Conservation (phyloP, 2,113 vertebrate genomes). For the Phrynosoma blainvillii region DNA sequence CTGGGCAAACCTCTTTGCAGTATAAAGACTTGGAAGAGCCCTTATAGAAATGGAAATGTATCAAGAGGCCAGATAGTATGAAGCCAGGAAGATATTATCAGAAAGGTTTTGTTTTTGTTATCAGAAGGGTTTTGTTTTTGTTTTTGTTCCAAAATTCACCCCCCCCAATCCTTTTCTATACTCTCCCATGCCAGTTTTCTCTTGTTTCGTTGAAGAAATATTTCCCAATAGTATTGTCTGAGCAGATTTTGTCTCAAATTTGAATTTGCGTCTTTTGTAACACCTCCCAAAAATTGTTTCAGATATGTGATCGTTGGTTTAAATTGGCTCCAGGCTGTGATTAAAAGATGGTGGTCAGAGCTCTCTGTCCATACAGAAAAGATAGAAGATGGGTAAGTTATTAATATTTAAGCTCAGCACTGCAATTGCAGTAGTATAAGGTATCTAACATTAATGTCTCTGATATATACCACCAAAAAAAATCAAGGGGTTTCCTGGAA, state of each 20-base stretch:
- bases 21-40: too few species aligned
- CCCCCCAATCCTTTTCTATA: too few species aligned
- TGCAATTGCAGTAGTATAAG: not conserved
- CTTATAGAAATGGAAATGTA: too few species aligned
- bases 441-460: not conserved
- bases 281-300: constrained; percentile 61
- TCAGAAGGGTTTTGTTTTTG: too few species aligned
- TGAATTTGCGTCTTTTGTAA: not conserved
- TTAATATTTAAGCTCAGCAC: not conserved
- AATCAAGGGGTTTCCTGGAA: not conserved
- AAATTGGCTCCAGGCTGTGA: constrained; percentile 90
- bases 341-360: constrained; percentile 90
- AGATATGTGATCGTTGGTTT: constrained; percentile 89
- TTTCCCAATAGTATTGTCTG: not conserved
- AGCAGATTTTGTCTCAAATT: not conserved
- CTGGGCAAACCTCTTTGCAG: too few species aligned
- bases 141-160: too few species aligned
- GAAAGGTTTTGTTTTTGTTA: too few species aligned
- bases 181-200: not conserved
- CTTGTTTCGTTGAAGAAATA: not conserved
- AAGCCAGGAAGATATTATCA: too few species aligned
- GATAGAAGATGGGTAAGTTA: constrained; percentile 80
- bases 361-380: constrained; percentile 78
- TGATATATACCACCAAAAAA: not conserved
- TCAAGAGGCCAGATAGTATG: too few species aligned